phyloP scores from a whole-genome alignment of 2,797 vertebrate species.

The Tadarida brasiliensis region DNA sequence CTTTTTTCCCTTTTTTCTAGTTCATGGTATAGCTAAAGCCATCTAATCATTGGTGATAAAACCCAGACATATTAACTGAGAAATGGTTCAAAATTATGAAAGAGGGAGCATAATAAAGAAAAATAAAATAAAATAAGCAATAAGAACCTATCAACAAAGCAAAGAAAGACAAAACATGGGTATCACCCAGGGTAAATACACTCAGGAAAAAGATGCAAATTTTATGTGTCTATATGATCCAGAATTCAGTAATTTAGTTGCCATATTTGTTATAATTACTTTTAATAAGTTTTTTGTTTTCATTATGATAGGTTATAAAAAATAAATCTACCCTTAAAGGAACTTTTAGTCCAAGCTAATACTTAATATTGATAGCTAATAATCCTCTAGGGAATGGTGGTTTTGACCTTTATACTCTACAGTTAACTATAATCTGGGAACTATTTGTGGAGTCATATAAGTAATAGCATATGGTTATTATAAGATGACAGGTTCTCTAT shows the following conservation, averaged over 20 bases:
- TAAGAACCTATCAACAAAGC: not conserved
- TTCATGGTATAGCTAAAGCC: not conserved
- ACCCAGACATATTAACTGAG: not conserved
- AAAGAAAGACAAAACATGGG: not conserved
- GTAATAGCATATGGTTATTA: not conserved
- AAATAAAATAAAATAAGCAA: not conserved
- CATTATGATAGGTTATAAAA: not conserved
- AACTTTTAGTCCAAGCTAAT: constrained; percentile 9
- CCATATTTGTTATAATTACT: not conserved
- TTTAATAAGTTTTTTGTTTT: not conserved
- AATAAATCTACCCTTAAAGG: not conserved
- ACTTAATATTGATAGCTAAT: not conserved
- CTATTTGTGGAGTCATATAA: not conserved
- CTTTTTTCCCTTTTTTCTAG: not conserved
- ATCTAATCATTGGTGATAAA: not conserved
- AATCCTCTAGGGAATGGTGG: not conserved
- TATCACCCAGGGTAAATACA: not conserved
- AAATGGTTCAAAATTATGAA: not conserved
- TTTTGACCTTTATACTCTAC: not conserved
- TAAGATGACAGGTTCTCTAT: not conserved
- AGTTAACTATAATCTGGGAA: not conserved
- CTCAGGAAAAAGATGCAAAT: not conserved
- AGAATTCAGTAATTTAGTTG: constrained; percentile 17
- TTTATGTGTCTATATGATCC: not conserved
- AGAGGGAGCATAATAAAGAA: not conserved